phyloP scores from a whole-genome alignment of 2,888 invertebrate genomes.

The Formica aserva region DNA sequence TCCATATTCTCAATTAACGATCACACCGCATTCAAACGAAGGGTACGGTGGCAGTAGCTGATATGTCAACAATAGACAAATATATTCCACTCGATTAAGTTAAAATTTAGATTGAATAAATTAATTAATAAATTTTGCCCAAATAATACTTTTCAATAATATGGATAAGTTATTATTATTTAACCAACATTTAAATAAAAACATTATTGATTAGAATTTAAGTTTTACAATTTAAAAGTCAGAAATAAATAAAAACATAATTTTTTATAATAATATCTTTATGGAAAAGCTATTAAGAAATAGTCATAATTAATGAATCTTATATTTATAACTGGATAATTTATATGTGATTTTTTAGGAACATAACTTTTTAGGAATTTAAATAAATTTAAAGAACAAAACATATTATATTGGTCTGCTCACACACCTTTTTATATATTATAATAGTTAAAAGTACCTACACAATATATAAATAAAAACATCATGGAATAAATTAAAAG shows the following conservation, averaged over 20 bases:
- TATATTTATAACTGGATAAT: background rate
- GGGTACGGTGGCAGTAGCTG: background rate
- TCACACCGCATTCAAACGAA: background rate
- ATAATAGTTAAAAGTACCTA: background rate
- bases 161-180: background rate
- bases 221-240: background rate
- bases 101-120: background rate
- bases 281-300: background rate
- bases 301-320: background rate
- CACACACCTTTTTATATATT: background rate
- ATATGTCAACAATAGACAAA: slow-evolving; percentile 7
- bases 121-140: background rate
- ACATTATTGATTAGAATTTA: background rate
- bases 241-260: background rate
- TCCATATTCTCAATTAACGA: slow-evolving; percentile 38
- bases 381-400: background rate
- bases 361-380: background rate
- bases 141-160: background rate
- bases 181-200: background rate
- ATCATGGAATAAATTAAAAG: background rate
- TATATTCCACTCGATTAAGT: background rate
- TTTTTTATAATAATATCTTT: background rate
- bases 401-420: background rate
- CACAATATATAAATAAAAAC: background rate
- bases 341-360: background rate